Evolutionary conservation across 2,113 vertebrate species (phyloP), one percentile per base, ranked within the genome.

Genomic region (Trichechus manatus): DNA sequence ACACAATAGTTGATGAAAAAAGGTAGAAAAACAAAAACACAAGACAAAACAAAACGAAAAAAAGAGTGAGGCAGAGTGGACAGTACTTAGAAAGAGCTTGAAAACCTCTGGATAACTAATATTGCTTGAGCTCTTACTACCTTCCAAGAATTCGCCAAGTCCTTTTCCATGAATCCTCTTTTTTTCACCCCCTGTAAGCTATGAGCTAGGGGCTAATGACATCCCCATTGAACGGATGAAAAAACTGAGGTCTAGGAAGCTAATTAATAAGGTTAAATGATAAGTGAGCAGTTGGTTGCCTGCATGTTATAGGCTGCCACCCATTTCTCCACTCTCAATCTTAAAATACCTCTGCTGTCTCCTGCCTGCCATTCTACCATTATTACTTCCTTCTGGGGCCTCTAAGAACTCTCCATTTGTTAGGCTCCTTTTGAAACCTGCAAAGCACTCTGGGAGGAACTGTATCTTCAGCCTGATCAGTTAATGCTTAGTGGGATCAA

Each of bases 361-460:
- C 79, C 79, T 10, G 22, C 53, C 66, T 22, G 5, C n/a, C 10
- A 25, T 27, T 50, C 8, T 6, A 5, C 25, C 36, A 6, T 4
- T 0, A 0, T 0, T 0, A 5, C 59, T 78, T 33, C 31, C 78
- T 27, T 82, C 31, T 14, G 29, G 33, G 25, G 22, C 13, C 39
- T 42, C 14, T 0, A 36, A 63, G 59, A 13, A 22, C 2, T 5
- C 39, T 47, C 68, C 3, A 36, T 13, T 27, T 31, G 31, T 36
- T 9, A 64, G 13, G n/a, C 23, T 93, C 66, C 27, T 8, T 29
- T 23, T 9, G 64, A 77, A 47, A 5, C 17, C 22, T 25, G 36
- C 50, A 23, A 25, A 44, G 72, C 81, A 22, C 53, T 47, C 88
- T 80, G 70, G 75, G 27, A 80, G 82, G 75, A 88, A 31, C 25